Evolutionary conservation across 2,888 invertebrate species (phyloP), one percentile per base, ranked within the genome.

Genomic region (Polymixis flavicincta): DNA sequence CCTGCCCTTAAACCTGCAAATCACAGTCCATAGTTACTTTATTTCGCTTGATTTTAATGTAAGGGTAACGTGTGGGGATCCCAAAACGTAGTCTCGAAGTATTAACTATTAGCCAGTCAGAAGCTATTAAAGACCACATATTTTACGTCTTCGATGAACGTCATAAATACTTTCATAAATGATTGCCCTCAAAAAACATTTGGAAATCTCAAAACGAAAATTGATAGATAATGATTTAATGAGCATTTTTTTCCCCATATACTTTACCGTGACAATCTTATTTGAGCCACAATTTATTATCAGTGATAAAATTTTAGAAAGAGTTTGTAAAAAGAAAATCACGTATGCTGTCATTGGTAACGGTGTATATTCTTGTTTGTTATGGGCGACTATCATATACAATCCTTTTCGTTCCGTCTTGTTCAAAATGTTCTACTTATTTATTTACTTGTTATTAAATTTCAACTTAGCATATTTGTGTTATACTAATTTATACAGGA

Each of bases 1-100:
- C 28, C 28, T 52, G 55, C 65, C 52, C 73, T 80, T 66, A 61
- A 70, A 59, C 60, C 71, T 71, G 68, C 59, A 61, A 71, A 73
- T 75, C 67, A 66, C 61, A 73, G 64, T 67, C 61, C 50, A 60
- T 70, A 48, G 25, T 74, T 79, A 74, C n/a, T 71, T 82, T 65
- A 32, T 59, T 52, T 32, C 17, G 63, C 61, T 78, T 74, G 50
- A 65, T 60, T 82, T 81, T 9, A 25, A 52, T 71, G 45, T 59
- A 72, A 55, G 64, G 2, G 45, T 57, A 57, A 59, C 65, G 45
- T 72, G 74, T 71, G 71, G 48, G 52, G n/a, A 54, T 61, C 59
- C 59, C 60, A 66, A 37, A 25, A 42, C 37, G 13, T 75, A 67
- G 82, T 74, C 85, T 85, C 83, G 76, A 84, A 82, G 70, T 85